phyloP scores from a whole-genome alignment of 2,888 invertebrate species.

The Alloscopus bannaensis region DNA sequence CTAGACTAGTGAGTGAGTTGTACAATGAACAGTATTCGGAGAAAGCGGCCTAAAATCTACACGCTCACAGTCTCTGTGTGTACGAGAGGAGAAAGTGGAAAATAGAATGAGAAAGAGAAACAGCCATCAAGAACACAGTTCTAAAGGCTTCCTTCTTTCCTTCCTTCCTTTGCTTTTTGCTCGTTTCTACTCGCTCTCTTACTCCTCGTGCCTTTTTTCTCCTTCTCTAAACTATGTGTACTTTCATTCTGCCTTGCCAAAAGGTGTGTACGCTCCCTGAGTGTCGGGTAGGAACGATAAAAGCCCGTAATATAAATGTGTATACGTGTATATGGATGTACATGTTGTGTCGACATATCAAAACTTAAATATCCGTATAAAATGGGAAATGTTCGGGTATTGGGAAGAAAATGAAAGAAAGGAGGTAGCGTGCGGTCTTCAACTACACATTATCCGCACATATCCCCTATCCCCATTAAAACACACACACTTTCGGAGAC shows the following conservation, averaged over 20 bases:
- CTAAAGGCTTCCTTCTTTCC: slow-evolving; percentile 53
- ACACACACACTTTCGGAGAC: too few species aligned
- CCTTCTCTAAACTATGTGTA: neutral
- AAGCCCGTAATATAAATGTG: slow-evolving; percentile 4
- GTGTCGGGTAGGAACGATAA: slow-evolving; percentile 2
- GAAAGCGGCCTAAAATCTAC: too few species aligned
- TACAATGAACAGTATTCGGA: too few species aligned
- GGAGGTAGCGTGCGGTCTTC: too few species aligned
- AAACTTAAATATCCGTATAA: slow-evolving; percentile 12
- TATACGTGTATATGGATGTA: slow-evolving; percentile 6
- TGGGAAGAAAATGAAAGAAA: too few species aligned
- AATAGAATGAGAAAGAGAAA: slow-evolving; percentile 12
- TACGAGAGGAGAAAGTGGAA: neutral
- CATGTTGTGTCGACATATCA: too few species aligned
- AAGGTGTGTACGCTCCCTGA: slow-evolving; percentile 47
- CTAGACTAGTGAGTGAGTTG: slow-evolving; percentile 23
- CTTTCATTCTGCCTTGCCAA: slow-evolving; percentile 32
- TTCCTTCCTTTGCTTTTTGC: slow-evolving; percentile 51
- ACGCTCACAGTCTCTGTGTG: too few species aligned
- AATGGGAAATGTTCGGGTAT: slow-evolving; percentile 2
- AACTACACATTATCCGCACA: too few species aligned
- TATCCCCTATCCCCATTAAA: too few species aligned
- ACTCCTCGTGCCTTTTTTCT: slow-evolving; percentile 19
- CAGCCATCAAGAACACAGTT: slow-evolving; percentile 48
- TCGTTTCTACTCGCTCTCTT: slow-evolving; percentile 39